Conservation (phyloP, 2,113 vertebrate genomes). For the Monarcha castaneiventris region DNA sequence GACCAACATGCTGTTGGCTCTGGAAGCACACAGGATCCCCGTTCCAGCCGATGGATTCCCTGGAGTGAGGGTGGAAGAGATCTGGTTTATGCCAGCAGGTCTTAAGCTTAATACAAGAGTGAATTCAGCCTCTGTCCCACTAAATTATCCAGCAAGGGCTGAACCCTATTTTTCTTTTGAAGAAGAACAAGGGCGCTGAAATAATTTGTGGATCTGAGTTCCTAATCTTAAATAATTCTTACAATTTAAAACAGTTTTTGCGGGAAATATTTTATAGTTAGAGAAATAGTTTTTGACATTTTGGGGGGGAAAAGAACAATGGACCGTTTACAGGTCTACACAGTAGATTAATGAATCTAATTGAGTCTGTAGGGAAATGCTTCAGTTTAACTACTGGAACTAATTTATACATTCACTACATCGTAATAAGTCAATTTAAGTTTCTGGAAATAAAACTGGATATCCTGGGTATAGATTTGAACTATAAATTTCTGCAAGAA, state of each 20-base stretch:
- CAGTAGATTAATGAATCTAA: constrained; percentile 90
- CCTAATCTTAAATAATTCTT: constrained; percentile 78
- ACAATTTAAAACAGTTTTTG: constrained; percentile 83
- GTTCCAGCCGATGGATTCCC: not conserved
- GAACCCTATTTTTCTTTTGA: constrained; percentile 68
- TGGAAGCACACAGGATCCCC: not conserved
- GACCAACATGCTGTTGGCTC: not conserved
- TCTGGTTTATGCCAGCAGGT: not conserved
- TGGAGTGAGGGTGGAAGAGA: not conserved
- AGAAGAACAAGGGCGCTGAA: constrained; percentile 40
- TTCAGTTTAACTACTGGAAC: constrained; percentile 97
- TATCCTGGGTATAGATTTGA: constrained; percentile 88
- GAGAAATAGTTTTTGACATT: constrained; percentile 84
- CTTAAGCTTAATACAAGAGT: not conserved
- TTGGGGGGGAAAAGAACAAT: constrained; percentile 80
- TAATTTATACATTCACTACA: constrained; percentile 97
- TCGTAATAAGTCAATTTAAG: constrained; percentile 96
- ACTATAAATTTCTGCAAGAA: constrained; percentile 90
- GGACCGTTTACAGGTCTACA: constrained; percentile 83
- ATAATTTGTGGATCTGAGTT: constrained; percentile 73
- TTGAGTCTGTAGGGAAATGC: constrained; percentile 95
- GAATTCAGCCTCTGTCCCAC: constrained; percentile 17
- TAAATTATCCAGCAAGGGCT: constrained; percentile 65
- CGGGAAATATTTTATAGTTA: constrained; percentile 87
- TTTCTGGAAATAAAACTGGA: constrained; percentile 88